These are phyloP conservation scores for Babylonia areolata DNA, from an alignment of 1,140 invertebrate genomes.

Conservation along the genomic window DNA sequence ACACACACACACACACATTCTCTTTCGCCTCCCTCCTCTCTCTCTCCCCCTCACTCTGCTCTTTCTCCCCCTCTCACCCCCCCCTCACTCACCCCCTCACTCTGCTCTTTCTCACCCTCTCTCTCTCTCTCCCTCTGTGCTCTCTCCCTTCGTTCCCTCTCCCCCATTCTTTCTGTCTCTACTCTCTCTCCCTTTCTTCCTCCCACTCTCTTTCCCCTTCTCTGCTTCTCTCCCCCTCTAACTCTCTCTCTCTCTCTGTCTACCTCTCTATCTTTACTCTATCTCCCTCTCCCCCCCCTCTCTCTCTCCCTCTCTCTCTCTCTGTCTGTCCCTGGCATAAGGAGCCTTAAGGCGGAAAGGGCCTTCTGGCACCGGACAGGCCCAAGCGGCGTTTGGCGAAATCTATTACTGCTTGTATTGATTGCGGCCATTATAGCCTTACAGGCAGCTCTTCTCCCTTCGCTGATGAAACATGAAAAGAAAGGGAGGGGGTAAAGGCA, in stretches of 20 bases:
- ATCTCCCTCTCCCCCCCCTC: too few relatives aligned
- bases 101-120: slow-evolving; percentile 9
- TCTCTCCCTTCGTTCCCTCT: too few relatives aligned
- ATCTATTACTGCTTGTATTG: slow-evolving; percentile 12
- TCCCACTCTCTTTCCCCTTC: too few relatives aligned
- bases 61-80: not conserved
- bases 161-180: too few relatives aligned
- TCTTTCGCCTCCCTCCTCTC: not conserved
- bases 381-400: not conserved
- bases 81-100: not conserved
- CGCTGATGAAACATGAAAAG: too few relatives aligned
- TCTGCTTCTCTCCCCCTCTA: too few relatives aligned
- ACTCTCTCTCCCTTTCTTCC: too few relatives aligned
- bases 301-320: too few relatives aligned
- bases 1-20: too few relatives aligned
- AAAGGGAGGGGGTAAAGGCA: not conserved
- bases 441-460: not conserved
- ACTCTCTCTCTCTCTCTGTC: too few relatives aligned
- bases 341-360: not conserved
- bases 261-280: too few relatives aligned
- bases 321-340: too few relatives aligned
- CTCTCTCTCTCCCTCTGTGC: not conserved
- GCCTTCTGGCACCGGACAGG: not conserved
- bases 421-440: not conserved
- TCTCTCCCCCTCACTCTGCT: not conserved